Percentiles rank a stretch among this genome's conserved stretches.
Conservation (phyloP, 2,888 invertebrate species). For the Isoperla grammatica region DNA sequence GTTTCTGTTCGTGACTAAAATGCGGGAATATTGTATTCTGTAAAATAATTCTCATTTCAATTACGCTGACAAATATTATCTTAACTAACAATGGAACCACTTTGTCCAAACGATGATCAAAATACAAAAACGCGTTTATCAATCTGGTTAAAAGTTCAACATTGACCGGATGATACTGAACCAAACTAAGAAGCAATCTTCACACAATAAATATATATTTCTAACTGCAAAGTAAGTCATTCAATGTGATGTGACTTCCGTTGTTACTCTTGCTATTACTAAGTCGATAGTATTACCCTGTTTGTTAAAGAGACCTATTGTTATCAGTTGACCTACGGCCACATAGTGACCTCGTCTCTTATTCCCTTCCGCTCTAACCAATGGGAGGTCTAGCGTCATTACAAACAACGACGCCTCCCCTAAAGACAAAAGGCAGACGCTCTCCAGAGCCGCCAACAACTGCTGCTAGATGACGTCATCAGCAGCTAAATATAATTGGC, state of each 20-base stretch:
- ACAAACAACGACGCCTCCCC: background rate
- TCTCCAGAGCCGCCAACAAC: background rate
- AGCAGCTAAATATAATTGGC: background rate
- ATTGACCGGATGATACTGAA: no score
- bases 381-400: background rate
- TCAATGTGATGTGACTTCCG: background rate
- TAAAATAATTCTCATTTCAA: no score
- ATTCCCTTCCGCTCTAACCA: background rate
- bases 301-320: background rate
- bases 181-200: no score
- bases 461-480: background rate
- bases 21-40: no score
- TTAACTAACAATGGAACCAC: no score
- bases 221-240: no score
- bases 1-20: no score
- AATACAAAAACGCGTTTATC: no score
- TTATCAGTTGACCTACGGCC: background rate
- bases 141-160: no score
- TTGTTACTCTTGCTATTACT: background rate
- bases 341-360: background rate
- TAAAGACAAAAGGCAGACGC: background rate
- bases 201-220: no score
- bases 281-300: conserved; percentile 1
- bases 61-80: no score
- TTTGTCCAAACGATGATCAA: no score